Evolutionary conservation across 1,140 invertebrate species (phyloP).

Genomic region (Procambarus virginalis): DNA sequence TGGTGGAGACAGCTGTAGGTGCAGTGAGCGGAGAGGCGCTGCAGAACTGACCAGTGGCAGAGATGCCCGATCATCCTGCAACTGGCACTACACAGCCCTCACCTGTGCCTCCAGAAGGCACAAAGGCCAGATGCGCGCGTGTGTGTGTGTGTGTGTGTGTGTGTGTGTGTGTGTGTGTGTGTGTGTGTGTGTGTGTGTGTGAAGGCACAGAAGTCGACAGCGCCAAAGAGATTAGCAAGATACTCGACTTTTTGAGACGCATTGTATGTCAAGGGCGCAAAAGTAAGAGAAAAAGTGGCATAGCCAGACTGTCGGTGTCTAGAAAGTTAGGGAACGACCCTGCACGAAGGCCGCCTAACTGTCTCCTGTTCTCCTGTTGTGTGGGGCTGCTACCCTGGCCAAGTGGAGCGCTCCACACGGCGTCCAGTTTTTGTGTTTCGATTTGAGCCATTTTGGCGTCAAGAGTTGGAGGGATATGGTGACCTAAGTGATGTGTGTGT

Average conservation of each 20-base stretch:
- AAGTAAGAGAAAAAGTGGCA: constrained; percentile 46
- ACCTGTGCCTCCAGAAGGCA: too few species aligned
- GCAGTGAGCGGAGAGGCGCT: too few species aligned
- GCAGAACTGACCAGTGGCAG: too few species aligned
- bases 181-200: neutral
- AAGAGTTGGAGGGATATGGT: too few species aligned
- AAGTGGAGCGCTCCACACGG: neutral
- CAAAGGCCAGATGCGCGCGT: neutral
- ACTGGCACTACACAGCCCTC: too few species aligned
- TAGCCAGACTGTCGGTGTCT: constrained; percentile 10
- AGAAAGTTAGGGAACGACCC: constrained; percentile 57
- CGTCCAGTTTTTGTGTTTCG: too few species aligned
- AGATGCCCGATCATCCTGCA: too few species aligned
- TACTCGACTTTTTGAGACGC: constrained; percentile 14
- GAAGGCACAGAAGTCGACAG: too few species aligned
- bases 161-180: neutral
- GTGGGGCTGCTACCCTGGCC: neutral
- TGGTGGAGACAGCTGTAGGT: too few species aligned
- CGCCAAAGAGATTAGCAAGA: neutral
- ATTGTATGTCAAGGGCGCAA: constrained; percentile 60
- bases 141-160: neutral
- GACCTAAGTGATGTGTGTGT: too few species aligned
- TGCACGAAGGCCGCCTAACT: constrained; percentile 58
- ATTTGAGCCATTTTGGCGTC: too few species aligned
- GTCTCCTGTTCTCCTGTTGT: constrained; percentile 8